These are phyloP conservation scores for Drosophila punjabiensis DNA, from an alignment of 1,140 invertebrate species.

Conservation along the genomic window DNA sequence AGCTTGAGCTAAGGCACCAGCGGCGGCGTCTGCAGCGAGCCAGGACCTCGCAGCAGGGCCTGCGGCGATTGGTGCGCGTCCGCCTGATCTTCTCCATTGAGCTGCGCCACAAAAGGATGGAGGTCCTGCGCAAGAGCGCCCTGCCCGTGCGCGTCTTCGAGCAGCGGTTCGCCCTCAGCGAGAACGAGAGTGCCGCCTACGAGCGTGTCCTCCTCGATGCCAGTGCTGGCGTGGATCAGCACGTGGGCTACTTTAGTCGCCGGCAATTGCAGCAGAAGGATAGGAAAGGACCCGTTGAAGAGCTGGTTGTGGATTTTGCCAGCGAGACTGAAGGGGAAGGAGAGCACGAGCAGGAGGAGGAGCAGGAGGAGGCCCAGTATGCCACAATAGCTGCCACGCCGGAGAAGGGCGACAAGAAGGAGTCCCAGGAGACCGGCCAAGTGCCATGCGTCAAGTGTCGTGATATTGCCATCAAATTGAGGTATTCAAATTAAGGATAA, in stretches of 20 bases:
- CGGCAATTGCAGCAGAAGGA: slow-evolving; percentile 29
- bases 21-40: slow-evolving; percentile 61
- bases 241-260: slow-evolving; percentile 75
- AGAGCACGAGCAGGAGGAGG: not conserved
- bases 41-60: slow-evolving; percentile 50
- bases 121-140: slow-evolving; percentile 70
- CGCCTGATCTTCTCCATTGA: slow-evolving; percentile 82
- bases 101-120: slow-evolving; percentile 79
- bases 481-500: slow-evolving; percentile 28
- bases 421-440: slow-evolving; percentile 13
- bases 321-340: slow-evolving; percentile 62
- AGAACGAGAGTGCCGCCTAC: slow-evolving; percentile 73
- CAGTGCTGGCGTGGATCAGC: slow-evolving; percentile 71
- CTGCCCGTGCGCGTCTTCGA: slow-evolving; percentile 74
- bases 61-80: slow-evolving; percentile 70
- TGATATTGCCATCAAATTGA: slow-evolving; percentile 77
- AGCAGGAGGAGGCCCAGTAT: slow-evolving; percentile 43
- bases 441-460: slow-evolving; percentile 83
- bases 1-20: slow-evolving; percentile 76
- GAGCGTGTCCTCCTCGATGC: slow-evolving; percentile 72
- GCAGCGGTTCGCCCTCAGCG: slow-evolving; percentile 67
- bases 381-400: slow-evolving; percentile 52
- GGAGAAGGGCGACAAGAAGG: slow-evolving; percentile 2
- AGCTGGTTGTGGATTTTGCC: slow-evolving; percentile 71
- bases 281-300: not conserved